These are phyloP conservation scores for Petrocephalus schoutedeni DNA, from an alignment of 2,797 vertebrate species.

Conservation along the genomic window DNA sequence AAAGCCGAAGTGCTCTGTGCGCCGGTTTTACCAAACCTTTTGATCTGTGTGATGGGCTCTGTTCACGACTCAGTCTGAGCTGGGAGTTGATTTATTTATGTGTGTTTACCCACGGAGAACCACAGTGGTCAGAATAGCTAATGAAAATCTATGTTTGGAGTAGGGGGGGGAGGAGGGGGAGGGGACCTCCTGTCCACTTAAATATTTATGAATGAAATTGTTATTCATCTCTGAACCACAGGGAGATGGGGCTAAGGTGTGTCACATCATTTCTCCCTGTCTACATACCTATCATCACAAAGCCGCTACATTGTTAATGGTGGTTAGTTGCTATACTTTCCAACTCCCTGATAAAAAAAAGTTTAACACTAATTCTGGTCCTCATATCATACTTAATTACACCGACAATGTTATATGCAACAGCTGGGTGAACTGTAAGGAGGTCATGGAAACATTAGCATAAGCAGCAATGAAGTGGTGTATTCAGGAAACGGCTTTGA, in stretches of 20 bases:
- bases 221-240: background rate
- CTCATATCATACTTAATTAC: background rate
- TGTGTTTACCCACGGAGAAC: background rate
- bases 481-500: background rate
- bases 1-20: background rate
- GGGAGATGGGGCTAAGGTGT: background rate
- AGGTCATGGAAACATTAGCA: background rate
- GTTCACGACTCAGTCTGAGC: background rate
- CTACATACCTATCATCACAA: background rate
- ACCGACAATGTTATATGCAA: background rate
- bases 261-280: background rate
- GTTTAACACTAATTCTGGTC: background rate
- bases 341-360: too few species aligned
- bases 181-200: background rate
- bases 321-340: background rate
- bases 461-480: background rate
- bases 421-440: background rate
- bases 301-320: background rate
- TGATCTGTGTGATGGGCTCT: background rate
- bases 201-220: slow-evolving; percentile 14
- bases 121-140: slow-evolving; percentile 17
- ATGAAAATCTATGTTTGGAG: slow-evolving; percentile 13
- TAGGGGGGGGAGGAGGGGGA: background rate
- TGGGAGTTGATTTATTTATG: slow-evolving; percentile 23
- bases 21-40: background rate